Evolutionary conservation across 2,888 invertebrate species (phyloP).

Genomic region (Troglohyphantes excavatus): DNA sequence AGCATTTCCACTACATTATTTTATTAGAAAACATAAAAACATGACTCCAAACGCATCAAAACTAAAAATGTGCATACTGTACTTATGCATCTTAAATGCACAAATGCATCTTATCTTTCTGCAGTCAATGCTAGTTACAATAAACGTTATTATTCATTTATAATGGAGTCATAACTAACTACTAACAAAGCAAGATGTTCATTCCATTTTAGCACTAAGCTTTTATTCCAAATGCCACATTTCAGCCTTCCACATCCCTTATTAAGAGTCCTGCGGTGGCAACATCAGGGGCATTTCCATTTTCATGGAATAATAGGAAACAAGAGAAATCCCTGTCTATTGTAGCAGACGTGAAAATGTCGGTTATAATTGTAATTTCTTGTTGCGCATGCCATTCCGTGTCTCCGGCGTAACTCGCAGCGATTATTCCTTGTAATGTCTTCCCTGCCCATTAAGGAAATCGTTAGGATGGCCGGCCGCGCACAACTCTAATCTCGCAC

Average conservation of each 20-base stretch:
- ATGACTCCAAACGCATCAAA: no score
- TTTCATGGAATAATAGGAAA: not conserved
- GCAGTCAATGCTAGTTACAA: no score
- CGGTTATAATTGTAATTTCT: slow-evolving; percentile 20
- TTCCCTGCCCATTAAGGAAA: slow-evolving; percentile 14
- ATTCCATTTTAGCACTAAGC: no score
- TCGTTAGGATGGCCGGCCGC: slow-evolving; percentile 10
- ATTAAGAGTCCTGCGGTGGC: not conserved
- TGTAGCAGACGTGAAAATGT: not conserved
- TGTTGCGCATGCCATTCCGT: slow-evolving; percentile 26
- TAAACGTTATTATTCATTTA: no score
- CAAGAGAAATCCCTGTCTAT: not conserved
- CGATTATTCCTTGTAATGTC: slow-evolving; percentile 28
- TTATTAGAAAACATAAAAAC: no score
- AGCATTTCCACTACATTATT: no score
- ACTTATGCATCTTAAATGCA: no score
- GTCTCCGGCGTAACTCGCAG: not conserved
- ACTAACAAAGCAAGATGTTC: no score
- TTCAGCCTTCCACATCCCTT: not conserved
- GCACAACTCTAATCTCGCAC: not conserved
- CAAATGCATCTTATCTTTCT: no score
- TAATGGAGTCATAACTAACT: no score
- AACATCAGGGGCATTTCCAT: not conserved
- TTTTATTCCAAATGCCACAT: no score
- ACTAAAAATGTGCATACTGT: no score